These are phyloP conservation scores for Aplodontia rufa DNA, from an alignment of 2,113 vertebrate genomes.

Conservation along the genomic window DNA sequence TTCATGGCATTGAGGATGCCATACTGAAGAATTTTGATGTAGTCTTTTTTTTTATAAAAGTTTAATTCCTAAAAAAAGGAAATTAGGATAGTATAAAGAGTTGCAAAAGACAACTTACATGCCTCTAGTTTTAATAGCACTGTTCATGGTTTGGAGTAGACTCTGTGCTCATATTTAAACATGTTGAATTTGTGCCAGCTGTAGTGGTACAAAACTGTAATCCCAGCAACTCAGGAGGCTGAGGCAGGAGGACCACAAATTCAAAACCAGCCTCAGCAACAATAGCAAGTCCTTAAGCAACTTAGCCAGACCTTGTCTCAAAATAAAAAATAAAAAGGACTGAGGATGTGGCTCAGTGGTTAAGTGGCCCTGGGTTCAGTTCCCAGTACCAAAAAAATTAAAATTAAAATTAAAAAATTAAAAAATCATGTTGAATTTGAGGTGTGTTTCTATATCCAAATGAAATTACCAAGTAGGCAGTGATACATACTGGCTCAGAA, in stretches of 20 bases:
- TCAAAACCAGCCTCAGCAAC: no score
- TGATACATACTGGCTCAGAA: neutral
- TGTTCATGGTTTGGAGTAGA: neutral
- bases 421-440: slow-evolving; percentile 11
- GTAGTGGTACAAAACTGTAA: no score
- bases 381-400: no score
- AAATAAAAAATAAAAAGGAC: no score
- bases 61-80: neutral
- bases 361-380: no score
- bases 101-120: neutral
- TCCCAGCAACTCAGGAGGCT: no score
- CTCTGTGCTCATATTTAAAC: neutral
- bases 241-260: no score
- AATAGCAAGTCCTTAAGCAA: no score
- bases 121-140: neutral
- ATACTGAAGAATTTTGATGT: neutral
- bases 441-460: neutral
- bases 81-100: neutral
- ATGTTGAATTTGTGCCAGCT: neutral
- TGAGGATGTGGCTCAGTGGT: no score
- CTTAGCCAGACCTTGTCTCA: no score
- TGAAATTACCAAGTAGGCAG: neutral
- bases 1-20: neutral
- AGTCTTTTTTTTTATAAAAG: neutral
- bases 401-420: no score